Percentiles rank a stretch among this genome's conserved stretches.
Conservation (phyloP, 1,140 invertebrate genomes). For the Apis cerana region DNA sequence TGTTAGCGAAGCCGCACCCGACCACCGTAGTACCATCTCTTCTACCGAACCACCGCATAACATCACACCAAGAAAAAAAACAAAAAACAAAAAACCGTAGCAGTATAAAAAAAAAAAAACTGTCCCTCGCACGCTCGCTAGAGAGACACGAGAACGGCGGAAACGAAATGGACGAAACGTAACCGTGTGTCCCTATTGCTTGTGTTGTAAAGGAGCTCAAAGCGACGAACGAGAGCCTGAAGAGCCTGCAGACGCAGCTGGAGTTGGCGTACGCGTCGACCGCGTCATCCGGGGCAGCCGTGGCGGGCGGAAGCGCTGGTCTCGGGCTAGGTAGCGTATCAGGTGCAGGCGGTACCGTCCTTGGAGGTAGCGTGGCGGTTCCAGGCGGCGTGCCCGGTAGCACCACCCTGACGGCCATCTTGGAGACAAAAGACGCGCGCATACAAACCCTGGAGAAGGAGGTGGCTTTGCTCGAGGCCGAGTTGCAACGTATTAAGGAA, state of each 20-base stretch:
- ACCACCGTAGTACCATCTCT: conserved; percentile 50
- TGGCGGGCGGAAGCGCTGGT: conserved; percentile 78
- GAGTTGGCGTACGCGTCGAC: conserved; percentile 87
- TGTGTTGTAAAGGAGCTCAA: conserved; percentile 87
- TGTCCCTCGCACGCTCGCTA: conserved; percentile 55
- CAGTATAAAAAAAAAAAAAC: conserved; percentile 33
- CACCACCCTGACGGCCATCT: conserved; percentile 87
- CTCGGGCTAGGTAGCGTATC: conserved; percentile 80
- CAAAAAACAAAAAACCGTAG: conserved; percentile 21
- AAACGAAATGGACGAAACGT: conserved; percentile 47
- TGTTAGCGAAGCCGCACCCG: conserved; percentile 54
- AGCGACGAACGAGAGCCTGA: conserved; percentile 90
- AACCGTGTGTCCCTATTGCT: conserved; percentile 72
- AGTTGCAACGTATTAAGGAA: conserved; percentile 85
- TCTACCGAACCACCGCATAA: conserved; percentile 59
- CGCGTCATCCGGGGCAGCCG: conserved; percentile 76
- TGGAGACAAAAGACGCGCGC: conserved; percentile 92
- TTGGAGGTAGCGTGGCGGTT: conserved; percentile 79
- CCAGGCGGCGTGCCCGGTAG: conserved; percentile 85
- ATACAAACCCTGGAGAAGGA: conserved; percentile 93
- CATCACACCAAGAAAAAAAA: conserved; percentile 47
- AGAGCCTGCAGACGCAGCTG: conserved; percentile 88
- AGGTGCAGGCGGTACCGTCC: conserved; percentile 82
- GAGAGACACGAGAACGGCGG: conserved; percentile 52
- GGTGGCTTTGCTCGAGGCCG: conserved; percentile 87